Evolutionary conservation across 2,113 vertebrate genomes (phyloP).

Genomic region (Aythya baeri): DNA sequence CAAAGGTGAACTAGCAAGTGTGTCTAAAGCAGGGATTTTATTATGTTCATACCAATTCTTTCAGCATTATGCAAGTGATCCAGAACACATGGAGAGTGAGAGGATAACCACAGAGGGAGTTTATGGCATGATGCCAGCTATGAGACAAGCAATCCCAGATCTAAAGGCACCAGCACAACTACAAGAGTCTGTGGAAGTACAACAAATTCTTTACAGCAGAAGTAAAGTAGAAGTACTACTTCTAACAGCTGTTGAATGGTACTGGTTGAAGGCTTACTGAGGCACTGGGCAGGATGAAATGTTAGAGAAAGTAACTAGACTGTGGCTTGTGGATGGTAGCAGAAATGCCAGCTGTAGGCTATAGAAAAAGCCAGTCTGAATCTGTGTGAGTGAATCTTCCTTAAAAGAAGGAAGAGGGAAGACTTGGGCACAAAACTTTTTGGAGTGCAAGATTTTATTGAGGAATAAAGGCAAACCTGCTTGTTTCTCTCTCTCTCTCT

Average conservation of each 20-base stretch:
- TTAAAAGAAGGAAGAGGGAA: background rate
- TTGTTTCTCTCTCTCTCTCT: background rate
- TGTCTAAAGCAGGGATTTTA: background rate
- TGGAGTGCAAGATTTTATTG: background rate
- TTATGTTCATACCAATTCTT: background rate
- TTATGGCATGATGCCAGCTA: background rate
- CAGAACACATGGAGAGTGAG: background rate
- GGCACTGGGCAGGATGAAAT: background rate
- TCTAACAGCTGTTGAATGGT: background rate
- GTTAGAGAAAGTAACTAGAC: background rate
- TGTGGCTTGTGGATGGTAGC: background rate
- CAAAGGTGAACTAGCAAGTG: background rate
- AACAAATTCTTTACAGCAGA: background rate
- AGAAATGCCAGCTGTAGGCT: background rate
- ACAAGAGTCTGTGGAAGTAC: background rate
- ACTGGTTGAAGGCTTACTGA: background rate
- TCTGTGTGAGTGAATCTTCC: background rate
- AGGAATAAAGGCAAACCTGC: background rate
- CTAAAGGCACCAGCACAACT: background rate
- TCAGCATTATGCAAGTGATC: background rate
- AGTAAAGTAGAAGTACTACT: background rate
- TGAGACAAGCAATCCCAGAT: background rate
- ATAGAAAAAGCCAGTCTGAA: background rate
- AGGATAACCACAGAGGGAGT: background rate
- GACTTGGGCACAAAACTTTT: background rate